Base-by-base conservation (phyloP, 23 tunicate species). In the Clavelina lepadiformis region DNA sequence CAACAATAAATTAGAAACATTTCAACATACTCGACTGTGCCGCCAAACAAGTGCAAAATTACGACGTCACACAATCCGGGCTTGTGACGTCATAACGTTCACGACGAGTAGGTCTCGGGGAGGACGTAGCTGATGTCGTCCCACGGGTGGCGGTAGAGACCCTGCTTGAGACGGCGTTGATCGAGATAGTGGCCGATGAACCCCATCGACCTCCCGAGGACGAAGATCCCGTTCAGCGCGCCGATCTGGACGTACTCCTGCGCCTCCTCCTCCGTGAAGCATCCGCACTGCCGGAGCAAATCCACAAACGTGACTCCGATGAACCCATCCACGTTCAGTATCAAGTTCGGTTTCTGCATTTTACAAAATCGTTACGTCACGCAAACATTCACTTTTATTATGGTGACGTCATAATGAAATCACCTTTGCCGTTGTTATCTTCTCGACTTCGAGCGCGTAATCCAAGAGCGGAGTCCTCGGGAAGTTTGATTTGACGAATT, bases 351-450 rank as follows among this genome's bases (percentile, higher is more conserved):
- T 85, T 93, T 93, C 98, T 93, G 65, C 31, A 69, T 26, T 46
- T 22, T n/a, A n/a, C n/a, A n/a, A 0, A n/a, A n/a, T n/a, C n/a
- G n/a, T n/a, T n/a, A n/a, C n/a, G n/a, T n/a, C n/a, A n/a, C n/a
- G n/a, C n/a, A n/a, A n/a, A n/a, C n/a, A n/a, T n/a, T n/a, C n/a
- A n/a, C n/a, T n/a, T n/a, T n/a, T n/a, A n/a, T n/a, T n/a, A n/a
- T n/a, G n/a, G n/a, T n/a, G n/a, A n/a, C n/a, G n/a, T n/a, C n/a
- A n/a, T 60, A 25, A 28, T 60, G 44, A 67, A 34, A 4, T 5
- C 58, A 93, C 98, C 98, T 93, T 93, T 19, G 98, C 89, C 5
- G 98, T 93, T n/a, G 98, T 93, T 29, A 93, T 71, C 62, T 93
- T 83, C 51, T 93, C 98, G 4, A 93, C 98, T 73, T 84, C 79